Conservation (phyloP, 2,888 invertebrate genomes). For the Mythimna impura region DNA sequence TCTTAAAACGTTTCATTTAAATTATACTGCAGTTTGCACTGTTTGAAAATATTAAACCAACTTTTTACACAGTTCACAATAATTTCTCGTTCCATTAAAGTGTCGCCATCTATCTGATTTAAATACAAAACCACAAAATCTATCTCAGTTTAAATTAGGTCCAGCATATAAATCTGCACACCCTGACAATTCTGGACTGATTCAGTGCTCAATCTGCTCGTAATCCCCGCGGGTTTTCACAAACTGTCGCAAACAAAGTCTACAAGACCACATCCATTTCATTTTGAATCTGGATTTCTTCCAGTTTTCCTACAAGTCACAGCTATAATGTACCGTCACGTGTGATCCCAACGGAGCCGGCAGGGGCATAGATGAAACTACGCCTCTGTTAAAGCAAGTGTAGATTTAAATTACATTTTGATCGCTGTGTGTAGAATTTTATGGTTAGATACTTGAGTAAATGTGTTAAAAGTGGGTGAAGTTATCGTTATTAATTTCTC, state of each 20-base stretch:
- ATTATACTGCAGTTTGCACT: background rate
- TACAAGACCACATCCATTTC: conserved; percentile 38
- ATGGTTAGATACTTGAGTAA: too few relatives aligned
- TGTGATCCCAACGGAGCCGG: conserved; percentile 23
- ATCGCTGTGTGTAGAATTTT: background rate
- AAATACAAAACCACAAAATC: conserved; percentile 24
- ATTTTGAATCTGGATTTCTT: conserved; percentile 45
- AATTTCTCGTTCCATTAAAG: background rate
- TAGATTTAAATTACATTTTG: conserved; percentile 9
- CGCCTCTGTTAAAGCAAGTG: background rate
- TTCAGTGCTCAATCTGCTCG: conserved; percentile 50
- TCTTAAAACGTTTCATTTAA: background rate
- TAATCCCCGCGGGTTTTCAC: conserved; percentile 40
- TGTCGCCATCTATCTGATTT: background rate
- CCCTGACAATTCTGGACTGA: conserved; percentile 48
- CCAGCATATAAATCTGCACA: conserved; percentile 42
- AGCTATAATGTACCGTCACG: conserved; percentile 40
- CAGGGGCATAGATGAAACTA: background rate
- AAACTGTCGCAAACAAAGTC: conserved; percentile 48
- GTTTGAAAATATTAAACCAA: background rate
- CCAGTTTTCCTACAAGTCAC: conserved; percentile 55
- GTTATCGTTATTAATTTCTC: too few relatives aligned
- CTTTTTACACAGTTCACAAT: background rate
- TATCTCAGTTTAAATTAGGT: conserved; percentile 53
- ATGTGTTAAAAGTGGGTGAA: too few relatives aligned